Evolutionary conservation across 1,140 invertebrate species (phyloP).

Genomic region (Plodia interpunctella): DNA sequence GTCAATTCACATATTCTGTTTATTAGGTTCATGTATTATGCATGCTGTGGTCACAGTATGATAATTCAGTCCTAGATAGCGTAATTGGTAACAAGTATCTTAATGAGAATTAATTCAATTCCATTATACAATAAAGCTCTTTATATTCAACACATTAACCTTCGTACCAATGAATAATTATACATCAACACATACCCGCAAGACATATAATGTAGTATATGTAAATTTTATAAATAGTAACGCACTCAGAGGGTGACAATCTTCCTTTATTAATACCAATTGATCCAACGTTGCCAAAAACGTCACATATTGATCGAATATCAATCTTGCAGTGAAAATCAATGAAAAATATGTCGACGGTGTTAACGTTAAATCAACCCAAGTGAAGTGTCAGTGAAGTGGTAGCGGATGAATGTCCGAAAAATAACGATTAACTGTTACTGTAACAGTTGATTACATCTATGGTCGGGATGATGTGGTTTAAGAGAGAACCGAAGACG

Average conservation of each 20-base stretch:
- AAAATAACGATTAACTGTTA: constrained; percentile 5
- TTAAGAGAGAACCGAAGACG: constrained; percentile 62
- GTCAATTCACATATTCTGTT: no score
- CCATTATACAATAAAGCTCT: constrained; percentile 4
- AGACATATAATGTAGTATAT: background rate
- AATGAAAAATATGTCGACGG: constrained; percentile 13
- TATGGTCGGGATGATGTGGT: constrained; percentile 71
- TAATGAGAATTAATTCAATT: constrained; percentile 6
- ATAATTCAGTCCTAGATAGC: background rate
- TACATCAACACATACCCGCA: background rate
- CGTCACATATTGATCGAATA: constrained; percentile 18
- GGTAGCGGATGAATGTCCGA: background rate
- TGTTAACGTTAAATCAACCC: constrained; percentile 1
- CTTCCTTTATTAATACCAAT: background rate
- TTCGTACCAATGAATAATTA: background rate
- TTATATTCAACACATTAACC: constrained; percentile 6
- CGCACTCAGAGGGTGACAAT: constrained; percentile 7
- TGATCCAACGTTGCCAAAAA: constrained; percentile 17
- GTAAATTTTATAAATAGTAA: background rate
- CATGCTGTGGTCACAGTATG: background rate
- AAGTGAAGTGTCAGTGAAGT: constrained; percentile 10
- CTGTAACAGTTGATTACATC: constrained; percentile 13
- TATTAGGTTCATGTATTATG: background rate
- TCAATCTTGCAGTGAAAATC: constrained; percentile 17
- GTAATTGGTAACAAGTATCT: constrained; percentile 1